phyloP scores from a whole-genome alignment of 2,888 invertebrate species.

The Amphipyra berbera region DNA sequence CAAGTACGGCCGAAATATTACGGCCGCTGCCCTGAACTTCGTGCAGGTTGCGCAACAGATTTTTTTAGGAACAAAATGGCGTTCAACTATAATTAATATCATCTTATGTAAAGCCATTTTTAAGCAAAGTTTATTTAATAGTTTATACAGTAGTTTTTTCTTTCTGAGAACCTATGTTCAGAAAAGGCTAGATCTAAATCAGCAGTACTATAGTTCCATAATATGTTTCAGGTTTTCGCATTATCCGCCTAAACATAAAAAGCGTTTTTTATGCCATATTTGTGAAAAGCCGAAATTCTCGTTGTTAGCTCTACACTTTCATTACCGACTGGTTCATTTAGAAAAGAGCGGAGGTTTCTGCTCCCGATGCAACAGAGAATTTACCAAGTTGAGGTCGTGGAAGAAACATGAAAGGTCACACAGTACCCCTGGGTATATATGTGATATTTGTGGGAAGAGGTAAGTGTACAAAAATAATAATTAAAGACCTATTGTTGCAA shows the following conservation, averaged over 20 bases:
- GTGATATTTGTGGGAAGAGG: slow-evolving; percentile 72
- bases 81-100: too few species aligned
- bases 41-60: too few species aligned
- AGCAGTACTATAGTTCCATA: not conserved
- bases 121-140: too few species aligned
- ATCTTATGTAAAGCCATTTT: too few species aligned
- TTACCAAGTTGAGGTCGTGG: slow-evolving; percentile 59
- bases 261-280: slow-evolving; percentile 63
- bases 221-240: slow-evolving; percentile 67
- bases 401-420: slow-evolving; percentile 68
- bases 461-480: slow-evolving; percentile 58
- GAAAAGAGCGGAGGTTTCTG: slow-evolving; percentile 71
- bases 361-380: slow-evolving; percentile 64
- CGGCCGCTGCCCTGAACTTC: too few species aligned
- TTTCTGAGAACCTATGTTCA: too few species aligned
- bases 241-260: slow-evolving; percentile 37
- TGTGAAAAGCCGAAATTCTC: slow-evolving; percentile 57
- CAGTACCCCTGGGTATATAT: slow-evolving; percentile 55
- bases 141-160: too few species aligned
- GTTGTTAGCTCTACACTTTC: slow-evolving; percentile 68
- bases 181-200: too few species aligned
- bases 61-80: too few species aligned
- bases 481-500: not conserved
- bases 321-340: slow-evolving; percentile 74
- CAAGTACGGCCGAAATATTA: too few species aligned